These are phyloP conservation scores for Melanogrammus aeglefinus DNA, from an alignment of 2,797 vertebrate species.

Conservation along the genomic window DNA sequence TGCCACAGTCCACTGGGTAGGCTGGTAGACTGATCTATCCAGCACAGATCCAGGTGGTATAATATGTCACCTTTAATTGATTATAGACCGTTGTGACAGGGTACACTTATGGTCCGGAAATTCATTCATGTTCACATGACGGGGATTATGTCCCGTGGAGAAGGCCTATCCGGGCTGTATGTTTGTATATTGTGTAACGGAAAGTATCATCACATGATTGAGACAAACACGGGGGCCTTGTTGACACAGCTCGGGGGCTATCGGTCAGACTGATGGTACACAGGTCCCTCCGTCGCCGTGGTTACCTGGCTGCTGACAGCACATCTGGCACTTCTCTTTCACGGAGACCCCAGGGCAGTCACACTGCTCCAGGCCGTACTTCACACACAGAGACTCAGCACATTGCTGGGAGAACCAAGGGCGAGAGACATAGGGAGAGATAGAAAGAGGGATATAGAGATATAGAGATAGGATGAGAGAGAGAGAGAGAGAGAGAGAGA, in stretches of 20 bases:
- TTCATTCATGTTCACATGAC: slow-evolving; percentile 1
- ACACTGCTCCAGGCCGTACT: slow-evolving; percentile 71
- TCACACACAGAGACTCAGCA: slow-evolving; percentile 64
- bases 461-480: background rate
- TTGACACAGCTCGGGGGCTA: slow-evolving; percentile 32
- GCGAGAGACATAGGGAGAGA: background rate
- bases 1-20: too few species aligned
- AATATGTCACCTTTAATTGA: too few species aligned
- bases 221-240: slow-evolving; percentile 25
- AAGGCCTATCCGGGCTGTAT: background rate
- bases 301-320: slow-evolving; percentile 79
- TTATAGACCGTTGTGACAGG: background rate
- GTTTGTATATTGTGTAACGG: background rate
- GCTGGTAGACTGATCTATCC: too few species aligned
- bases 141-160: too few species aligned
- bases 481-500: background rate
- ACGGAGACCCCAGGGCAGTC: slow-evolving; percentile 68
- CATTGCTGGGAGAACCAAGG: slow-evolving; percentile 59
- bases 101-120: background rate
- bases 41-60: too few species aligned
- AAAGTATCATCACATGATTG: background rate
- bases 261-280: slow-evolving; percentile 48
- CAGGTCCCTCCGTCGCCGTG: slow-evolving; percentile 29
- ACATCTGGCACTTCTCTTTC: slow-evolving; percentile 75
- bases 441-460: background rate